Base-by-base conservation (phyloP, 2,888 invertebrate genomes). In the Scaptomyza caliginosa region DNA sequence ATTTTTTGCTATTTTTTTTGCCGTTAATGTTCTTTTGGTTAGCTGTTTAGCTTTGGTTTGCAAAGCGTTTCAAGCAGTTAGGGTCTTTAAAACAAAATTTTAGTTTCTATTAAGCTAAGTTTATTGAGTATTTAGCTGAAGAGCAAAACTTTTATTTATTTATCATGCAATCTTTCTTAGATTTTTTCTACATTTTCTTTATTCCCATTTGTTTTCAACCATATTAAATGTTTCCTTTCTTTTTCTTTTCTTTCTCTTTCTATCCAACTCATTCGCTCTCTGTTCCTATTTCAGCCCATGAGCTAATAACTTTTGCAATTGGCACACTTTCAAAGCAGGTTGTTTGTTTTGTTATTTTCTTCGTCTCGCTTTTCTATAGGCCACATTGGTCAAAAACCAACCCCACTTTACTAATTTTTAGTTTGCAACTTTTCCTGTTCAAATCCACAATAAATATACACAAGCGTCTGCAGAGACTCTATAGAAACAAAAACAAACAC, bases 331-430 rank as follows among this genome's bases (percentile, higher is more conserved):
- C 54, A 46, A 45, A 57, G 43, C 54, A 28, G 21, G 49, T 40
- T 34, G 34, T 34, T 34, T 34, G 16, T 34, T 30, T 30, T 30
- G 3, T 34, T 16, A 3, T 16, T 4, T 34, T 16, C n/a, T 30
- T 30, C 30, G n/a, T 34, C n/a, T 13, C 21, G 26, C 21, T 57
- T 39, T 50, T 77, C 54, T 67, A 42, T 67, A 54, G 76, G 78
- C 71, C 56, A 63, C 67, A 59, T 56, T 55, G 42, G 50, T 42
- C 23, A 24, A 34, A 34, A 38, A 48, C 55, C 51, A 58, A 55
- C 73, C 39, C 48, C 65, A 74, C 65, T 85, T 82, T 73, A 78
- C 86, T 82, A 81, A 81, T 81, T 81, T 81, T 81, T 60, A 87
- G 81, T 75, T 80, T 56, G 67, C 34, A 87, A 85, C 83, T 85